Evolutionary conservation across 2,888 invertebrate genomes (phyloP), one percentile per base, ranked within the genome.

Genomic region (Itoplectis maculator): DNA sequence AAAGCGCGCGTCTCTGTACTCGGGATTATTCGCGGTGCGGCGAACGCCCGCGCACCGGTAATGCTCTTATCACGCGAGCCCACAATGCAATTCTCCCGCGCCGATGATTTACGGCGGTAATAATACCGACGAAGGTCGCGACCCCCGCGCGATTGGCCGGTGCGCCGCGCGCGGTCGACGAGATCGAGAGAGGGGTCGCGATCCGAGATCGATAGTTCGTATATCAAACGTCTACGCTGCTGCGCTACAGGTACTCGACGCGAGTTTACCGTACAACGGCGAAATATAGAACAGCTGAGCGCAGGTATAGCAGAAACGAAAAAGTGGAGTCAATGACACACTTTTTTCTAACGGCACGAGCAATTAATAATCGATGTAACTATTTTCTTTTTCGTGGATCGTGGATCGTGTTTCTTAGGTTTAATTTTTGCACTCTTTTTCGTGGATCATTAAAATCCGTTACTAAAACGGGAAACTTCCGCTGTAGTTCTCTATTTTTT

Each of bases 31-130:
- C 49, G 76, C 61, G 51, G 40, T 61, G 54, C 29, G n/a, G 8
- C 45, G 70, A 63, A 47, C 49, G 75, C 65, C 29, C 61, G 51
- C 37, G 20, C 63, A 59, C 45, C 45, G 40, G 88, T 87, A 88
- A 89, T 88, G 89, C 88, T 87, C 90, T 89, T 88, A 88, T 90
- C 88, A 87, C 88, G 88, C 87, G 83, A 88, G 88, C 85, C 83
- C 63, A 86, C 87, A 87, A 87, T 87, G 89, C 89, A 87, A 90
- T 89, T 89, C 88, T 85, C 81, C 86, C 47, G 42, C 84, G 42
- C 84, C 86, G 81, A 89, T 90, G 90, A 90, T 90, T 90, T 90
- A 89, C 88, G 87, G 85, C 78, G 80, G 85, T 87, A 82, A 86
- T 90, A 89, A 90, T 90, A 89, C 87, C 85, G 86, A 84, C 84